These are phyloP conservation scores for Brachylomia viminalis DNA, from an alignment of 2,888 invertebrate species.

Conservation along the genomic window DNA sequence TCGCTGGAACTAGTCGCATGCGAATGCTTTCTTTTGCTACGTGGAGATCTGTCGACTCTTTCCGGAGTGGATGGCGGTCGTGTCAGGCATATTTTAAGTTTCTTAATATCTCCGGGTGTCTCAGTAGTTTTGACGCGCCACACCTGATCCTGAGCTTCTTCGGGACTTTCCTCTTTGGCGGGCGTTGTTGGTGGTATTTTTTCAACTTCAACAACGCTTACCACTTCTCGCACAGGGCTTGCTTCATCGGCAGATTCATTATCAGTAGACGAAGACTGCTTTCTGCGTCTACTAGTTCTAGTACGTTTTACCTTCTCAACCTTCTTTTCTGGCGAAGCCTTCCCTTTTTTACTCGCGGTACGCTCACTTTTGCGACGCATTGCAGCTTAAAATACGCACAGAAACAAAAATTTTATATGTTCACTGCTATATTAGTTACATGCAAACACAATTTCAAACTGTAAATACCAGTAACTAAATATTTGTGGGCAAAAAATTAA, in stretches of 20 bases:
- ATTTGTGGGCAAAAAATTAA: slow-evolving; percentile 20
- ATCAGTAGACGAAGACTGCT: slow-evolving; percentile 90
- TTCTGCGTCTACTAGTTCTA: slow-evolving; percentile 89
- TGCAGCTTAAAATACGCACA: slow-evolving; percentile 69
- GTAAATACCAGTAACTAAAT: slow-evolving; percentile 27
- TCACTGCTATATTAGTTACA: background rate
- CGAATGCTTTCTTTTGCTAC: slow-evolving; percentile 88
- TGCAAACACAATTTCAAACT: slow-evolving; percentile 1
- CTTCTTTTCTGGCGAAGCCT: slow-evolving; percentile 92
- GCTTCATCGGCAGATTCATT: slow-evolving; percentile 86
- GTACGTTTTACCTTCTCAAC: slow-evolving; percentile 89
- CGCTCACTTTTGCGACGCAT: slow-evolving; percentile 96
- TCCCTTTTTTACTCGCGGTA: slow-evolving; percentile 91
- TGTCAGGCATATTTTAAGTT: slow-evolving; percentile 92
- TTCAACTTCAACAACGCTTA: slow-evolving; percentile 72
- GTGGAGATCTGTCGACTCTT: slow-evolving; percentile 87
- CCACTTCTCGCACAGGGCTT: slow-evolving; percentile 74
- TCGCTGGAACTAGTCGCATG: slow-evolving; percentile 88
- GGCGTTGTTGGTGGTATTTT: slow-evolving; percentile 77
- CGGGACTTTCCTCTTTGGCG: slow-evolving; percentile 80
- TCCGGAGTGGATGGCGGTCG: slow-evolving; percentile 90
- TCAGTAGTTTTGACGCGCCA: slow-evolving; percentile 90
- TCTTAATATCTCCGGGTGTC: slow-evolving; percentile 89
- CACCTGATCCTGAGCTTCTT: slow-evolving; percentile 85
- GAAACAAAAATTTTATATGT: slow-evolving; percentile 11